Conservation (phyloP, 2,113 vertebrate genomes). For the Bettongia penicillata region DNA sequence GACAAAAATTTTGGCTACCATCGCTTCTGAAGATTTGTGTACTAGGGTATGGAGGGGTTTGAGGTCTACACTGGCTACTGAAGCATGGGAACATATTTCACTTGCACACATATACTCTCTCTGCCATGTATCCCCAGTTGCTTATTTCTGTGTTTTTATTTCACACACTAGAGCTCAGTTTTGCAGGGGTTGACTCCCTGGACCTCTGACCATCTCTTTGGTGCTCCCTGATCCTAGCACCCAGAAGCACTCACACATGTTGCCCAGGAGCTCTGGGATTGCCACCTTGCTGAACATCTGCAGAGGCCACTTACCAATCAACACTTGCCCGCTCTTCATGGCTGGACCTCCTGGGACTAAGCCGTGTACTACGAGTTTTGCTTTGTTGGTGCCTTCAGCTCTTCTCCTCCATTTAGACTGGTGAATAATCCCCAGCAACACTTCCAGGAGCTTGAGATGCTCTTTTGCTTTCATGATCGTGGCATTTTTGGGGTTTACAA, state of each 20-base stretch:
- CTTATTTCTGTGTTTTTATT: not conserved
- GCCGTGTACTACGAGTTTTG: constrained; percentile 91
- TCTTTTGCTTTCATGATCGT: constrained; percentile 78
- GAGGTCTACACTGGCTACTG: not conserved
- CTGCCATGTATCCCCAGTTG: not conserved
- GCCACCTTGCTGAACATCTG: not conserved
- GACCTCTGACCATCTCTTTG: too few relatives aligned
- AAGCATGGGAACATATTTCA: not conserved
- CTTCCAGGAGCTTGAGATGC: constrained; percentile 88
- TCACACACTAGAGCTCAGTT: not conserved
- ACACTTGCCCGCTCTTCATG: constrained; percentile 90
- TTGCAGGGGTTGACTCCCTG: not conserved
- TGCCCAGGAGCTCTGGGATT: not conserved
- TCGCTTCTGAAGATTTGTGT: not conserved
- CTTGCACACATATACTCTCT: not conserved
- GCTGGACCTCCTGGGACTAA: constrained; percentile 93
- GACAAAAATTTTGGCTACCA: not conserved
- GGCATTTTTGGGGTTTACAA: constrained; percentile 94
- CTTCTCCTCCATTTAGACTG: constrained; percentile 87
- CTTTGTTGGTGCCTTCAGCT: constrained; percentile 79
- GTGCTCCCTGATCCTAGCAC: too few relatives aligned
- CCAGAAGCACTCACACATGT: not conserved
- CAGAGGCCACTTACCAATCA: constrained; percentile 92
- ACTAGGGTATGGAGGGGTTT: not conserved
- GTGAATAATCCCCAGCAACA: constrained; percentile 93